Conservation (phyloP, 2,888 invertebrate genomes). For the Mallateleia sp. region DNA sequence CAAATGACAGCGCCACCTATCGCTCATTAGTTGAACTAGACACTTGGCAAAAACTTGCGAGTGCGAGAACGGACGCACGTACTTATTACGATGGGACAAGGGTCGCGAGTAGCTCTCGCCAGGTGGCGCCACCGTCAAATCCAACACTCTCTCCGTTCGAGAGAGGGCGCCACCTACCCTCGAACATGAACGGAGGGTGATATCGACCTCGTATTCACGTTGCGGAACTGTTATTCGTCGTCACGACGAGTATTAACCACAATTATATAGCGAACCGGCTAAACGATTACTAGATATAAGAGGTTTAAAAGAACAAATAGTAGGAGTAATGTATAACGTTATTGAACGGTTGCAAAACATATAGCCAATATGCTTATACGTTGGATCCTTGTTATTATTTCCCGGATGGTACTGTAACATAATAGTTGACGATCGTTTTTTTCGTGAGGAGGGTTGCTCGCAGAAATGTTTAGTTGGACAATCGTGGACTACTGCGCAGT, state of each 20-base stretch:
- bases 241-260: constrained; percentile 47
- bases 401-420: constrained; percentile 81
- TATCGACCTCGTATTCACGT: not conserved
- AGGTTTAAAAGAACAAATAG: constrained; percentile 45
- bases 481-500: constrained; percentile 56
- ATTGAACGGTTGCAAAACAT: constrained; percentile 81
- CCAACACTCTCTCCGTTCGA: no score
- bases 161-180: no score
- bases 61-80: constrained; percentile 24
- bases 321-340: constrained; percentile 82
- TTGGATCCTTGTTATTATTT: constrained; percentile 85
- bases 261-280: constrained; percentile 59
- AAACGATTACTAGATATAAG: constrained; percentile 47
- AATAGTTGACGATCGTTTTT: constrained; percentile 82
- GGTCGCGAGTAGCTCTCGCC: not conserved
- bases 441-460: constrained; percentile 28
- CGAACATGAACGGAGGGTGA: constrained; percentile 34
- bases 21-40: constrained; percentile 45
- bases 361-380: constrained; percentile 79
- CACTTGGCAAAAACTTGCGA: constrained; percentile 16
- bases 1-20: constrained; percentile 40
- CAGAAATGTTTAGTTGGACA: constrained; percentile 52
- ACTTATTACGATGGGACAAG: not conserved
- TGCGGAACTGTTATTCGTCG: constrained; percentile 3
- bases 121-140: not conserved